Percentiles rank a stretch among this genome's conserved stretches.
Evolutionary conservation across 2,113 vertebrate species (phyloP).

Genomic region (Phalacrocorax carbo): DNA sequence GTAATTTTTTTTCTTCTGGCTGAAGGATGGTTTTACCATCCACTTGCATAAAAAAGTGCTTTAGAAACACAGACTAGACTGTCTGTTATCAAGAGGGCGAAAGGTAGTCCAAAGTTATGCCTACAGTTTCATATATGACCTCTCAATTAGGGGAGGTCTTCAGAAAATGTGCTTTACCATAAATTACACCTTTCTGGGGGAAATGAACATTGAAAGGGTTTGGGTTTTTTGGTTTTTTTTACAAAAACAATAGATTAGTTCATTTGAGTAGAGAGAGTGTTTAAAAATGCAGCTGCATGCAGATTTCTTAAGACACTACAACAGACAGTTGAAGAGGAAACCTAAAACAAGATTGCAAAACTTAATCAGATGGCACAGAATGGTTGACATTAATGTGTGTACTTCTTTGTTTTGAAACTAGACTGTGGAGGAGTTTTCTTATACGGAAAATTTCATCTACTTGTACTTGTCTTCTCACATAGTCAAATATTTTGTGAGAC

Average conservation of each 20-base stretch:
- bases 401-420: conserved; percentile 64
- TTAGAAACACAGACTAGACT: conserved; percentile 68
- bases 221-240: not conserved
- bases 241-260: conserved; percentile 5
- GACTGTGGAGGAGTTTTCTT: conserved; percentile 66
- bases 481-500: conserved; percentile 68
- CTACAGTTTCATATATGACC: conserved; percentile 77
- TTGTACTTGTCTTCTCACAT: conserved; percentile 58
- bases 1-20: conserved; percentile 26
- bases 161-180: conserved; percentile 18
- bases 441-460: conserved; percentile 49
- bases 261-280: not conserved
- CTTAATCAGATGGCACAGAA: conserved; percentile 53
- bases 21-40: conserved; percentile 62
- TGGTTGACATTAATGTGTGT: conserved; percentile 61
- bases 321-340: conserved; percentile 57
- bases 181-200: not conserved
- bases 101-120: conserved; percentile 69
- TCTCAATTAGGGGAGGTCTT: conserved; percentile 73
- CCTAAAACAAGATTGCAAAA: conserved; percentile 58
- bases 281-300: conserved; percentile 48
- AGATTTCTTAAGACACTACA: conserved; percentile 48
- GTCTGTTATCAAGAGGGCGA: conserved; percentile 74
- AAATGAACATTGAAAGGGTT: not conserved
- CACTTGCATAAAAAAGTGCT: conserved; percentile 67